Conservation (phyloP, 2,888 invertebrate genomes). For the Aphidius colemani region DNA sequence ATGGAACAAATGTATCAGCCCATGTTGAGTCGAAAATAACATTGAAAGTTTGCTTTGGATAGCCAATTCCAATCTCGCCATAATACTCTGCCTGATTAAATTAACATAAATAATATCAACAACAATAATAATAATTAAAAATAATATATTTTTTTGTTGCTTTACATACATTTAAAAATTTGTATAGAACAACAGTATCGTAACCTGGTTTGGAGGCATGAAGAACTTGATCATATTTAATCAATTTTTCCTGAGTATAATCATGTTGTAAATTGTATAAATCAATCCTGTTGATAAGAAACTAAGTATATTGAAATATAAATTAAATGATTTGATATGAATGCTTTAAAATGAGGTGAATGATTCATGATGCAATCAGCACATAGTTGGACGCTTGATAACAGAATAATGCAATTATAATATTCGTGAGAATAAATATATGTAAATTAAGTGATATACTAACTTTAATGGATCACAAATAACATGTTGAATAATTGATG, state of each 20-base stretch:
- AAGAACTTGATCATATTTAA: background rate
- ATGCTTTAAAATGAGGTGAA: slow-evolving; percentile 9
- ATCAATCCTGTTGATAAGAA: slow-evolving; percentile 33
- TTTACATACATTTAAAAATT: slow-evolving; percentile 43
- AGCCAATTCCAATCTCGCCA: slow-evolving; percentile 60
- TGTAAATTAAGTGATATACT: no score
- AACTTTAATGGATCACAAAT: no score
- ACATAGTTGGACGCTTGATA: no score
- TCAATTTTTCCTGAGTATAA: slow-evolving; percentile 2
- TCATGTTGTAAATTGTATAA: slow-evolving; percentile 30
- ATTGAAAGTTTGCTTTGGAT: slow-evolving; percentile 60
- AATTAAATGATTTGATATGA: slow-evolving; percentile 6
- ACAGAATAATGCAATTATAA: no score
- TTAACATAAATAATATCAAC: slow-evolving; percentile 3
- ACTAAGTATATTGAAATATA: slow-evolving; percentile 2
- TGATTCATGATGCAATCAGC: background rate
- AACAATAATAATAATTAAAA: background rate
- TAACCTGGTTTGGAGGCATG: slow-evolving; percentile 15
- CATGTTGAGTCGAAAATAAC: slow-evolving; percentile 63
- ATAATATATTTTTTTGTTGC: background rate
- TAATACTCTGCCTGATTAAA: slow-evolving; percentile 61
- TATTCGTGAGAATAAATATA: no score
- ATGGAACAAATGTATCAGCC: slow-evolving; percentile 61
- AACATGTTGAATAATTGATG: no score
- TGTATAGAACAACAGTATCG: slow-evolving; percentile 37